Percentiles rank a stretch among this genome's conserved stretches.
These are phyloP conservation scores for Dicrostonyx torquatus DNA, from an alignment of 2,797 vertebrate species.

Conservation along the genomic window DNA sequence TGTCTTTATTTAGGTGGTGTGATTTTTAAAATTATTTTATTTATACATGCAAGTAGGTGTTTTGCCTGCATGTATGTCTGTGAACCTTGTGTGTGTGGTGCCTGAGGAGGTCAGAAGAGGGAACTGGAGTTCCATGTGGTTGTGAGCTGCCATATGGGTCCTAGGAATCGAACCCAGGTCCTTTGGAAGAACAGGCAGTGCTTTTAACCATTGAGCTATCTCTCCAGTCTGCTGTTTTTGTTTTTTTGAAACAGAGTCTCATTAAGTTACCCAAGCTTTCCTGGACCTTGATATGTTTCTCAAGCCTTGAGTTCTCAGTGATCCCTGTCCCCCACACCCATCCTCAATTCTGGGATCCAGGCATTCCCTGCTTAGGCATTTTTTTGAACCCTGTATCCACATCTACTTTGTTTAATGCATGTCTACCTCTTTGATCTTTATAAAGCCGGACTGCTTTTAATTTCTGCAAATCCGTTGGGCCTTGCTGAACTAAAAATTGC, in stretches of 20 bases:
- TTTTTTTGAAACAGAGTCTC: background rate
- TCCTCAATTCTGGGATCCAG: background rate
- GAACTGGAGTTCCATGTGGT: background rate
- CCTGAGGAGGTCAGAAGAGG: background rate
- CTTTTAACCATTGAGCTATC: background rate
- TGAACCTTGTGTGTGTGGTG: background rate
- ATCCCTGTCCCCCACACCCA: background rate
- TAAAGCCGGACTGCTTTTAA: slow-evolving; percentile 26
- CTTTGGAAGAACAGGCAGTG: background rate
- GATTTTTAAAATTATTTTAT: background rate
- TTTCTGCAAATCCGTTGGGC: background rate
- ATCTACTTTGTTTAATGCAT: slow-evolving; percentile 37
- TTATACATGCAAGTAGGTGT: background rate
- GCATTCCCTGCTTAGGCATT: background rate
- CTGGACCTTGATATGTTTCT: background rate
- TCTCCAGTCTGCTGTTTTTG: background rate
- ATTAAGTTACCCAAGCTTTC: background rate
- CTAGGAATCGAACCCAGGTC: background rate
- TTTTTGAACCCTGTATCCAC: background rate
- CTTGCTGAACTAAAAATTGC: background rate
- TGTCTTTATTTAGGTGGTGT: background rate
- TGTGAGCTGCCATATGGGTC: background rate
- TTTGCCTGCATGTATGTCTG: background rate
- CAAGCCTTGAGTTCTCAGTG: background rate
- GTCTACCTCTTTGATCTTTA: slow-evolving; percentile 24